phyloP scores from a whole-genome alignment of 1,140 invertebrate species.

The Anoplophora glabripennis region DNA sequence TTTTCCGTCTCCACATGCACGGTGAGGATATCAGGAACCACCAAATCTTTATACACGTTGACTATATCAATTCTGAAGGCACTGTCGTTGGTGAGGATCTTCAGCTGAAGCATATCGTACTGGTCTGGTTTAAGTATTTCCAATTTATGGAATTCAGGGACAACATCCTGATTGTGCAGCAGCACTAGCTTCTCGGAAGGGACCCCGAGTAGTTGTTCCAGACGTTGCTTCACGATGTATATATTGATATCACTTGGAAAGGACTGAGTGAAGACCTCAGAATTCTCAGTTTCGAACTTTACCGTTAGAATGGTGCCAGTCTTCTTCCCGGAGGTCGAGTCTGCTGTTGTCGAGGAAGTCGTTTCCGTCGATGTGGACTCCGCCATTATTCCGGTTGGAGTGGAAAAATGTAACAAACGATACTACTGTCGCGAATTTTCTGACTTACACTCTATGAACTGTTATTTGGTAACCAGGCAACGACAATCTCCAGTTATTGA shows the following conservation, averaged over 20 bases:
- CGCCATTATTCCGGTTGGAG: not conserved
- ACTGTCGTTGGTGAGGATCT: conserved; percentile 31
- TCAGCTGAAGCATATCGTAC: conserved; percentile 37
- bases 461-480: too few relatives aligned
- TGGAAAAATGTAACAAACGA: too few relatives aligned
- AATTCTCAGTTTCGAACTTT: conserved; percentile 38
- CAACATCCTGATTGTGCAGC: not conserved
- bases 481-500: too few relatives aligned
- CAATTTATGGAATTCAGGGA: conserved; percentile 3
- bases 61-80: conserved; percentile 31
- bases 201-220: not conserved
- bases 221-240: not conserved
- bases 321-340: too few relatives aligned
- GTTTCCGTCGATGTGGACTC: not conserved
- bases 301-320: conserved; percentile 33
- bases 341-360: not conserved
- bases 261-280: conserved; percentile 39
- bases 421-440: too few relatives aligned
- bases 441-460: too few relatives aligned
- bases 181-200: not conserved
- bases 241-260: conserved; percentile 11
- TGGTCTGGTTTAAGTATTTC: conserved; percentile 26
- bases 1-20: conserved; percentile 52
- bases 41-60: conserved; percentile 37
- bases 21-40: conserved; percentile 54